These are phyloP conservation scores for Nemapogon koenigi DNA, from an alignment of 2,888 invertebrate genomes.

Conservation along the genomic window DNA sequence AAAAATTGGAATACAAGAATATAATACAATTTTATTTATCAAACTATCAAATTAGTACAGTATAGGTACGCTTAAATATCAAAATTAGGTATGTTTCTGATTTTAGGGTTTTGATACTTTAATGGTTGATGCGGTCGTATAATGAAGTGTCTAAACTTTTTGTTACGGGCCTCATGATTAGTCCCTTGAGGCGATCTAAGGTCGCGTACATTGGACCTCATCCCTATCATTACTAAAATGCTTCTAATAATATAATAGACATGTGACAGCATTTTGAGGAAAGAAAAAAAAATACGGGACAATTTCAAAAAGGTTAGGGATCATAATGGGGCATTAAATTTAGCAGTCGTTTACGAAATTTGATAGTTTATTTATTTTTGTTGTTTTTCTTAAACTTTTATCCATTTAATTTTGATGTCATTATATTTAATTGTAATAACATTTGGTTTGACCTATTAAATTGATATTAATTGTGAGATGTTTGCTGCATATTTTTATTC, in stretches of 20 bases:
- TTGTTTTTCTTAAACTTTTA: constrained; percentile 21
- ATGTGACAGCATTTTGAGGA: constrained; percentile 50
- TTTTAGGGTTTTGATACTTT: constrained; percentile 1
- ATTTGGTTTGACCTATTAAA: not conserved
- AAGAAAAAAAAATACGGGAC: constrained; percentile 46
- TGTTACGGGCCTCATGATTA: constrained; percentile 37
- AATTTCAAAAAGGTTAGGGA: constrained; percentile 35
- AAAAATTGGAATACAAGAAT: too few relatives aligned
- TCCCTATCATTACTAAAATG: constrained; percentile 60
- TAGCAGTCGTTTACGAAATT: constrained; percentile 47
- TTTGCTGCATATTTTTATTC: too few relatives aligned
- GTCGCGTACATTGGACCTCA: constrained; percentile 32
- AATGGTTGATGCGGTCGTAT: constrained; percentile 26
- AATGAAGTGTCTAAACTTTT: constrained; percentile 56
- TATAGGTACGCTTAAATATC: too few relatives aligned
- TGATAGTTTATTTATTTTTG: constrained; percentile 32
- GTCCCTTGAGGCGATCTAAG: constrained; percentile 46
- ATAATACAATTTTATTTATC: too few relatives aligned
- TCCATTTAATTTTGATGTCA: not conserved
- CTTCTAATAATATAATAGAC: constrained; percentile 62
- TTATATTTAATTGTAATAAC: not conserved
- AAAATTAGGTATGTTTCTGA: too few relatives aligned
- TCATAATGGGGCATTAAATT: constrained; percentile 45
- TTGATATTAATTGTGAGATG: too few relatives aligned
- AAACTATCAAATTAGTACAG: too few relatives aligned